Evolutionary conservation across 2,888 invertebrate genomes (phyloP).

Genomic region (Periphyllus acericola): DNA sequence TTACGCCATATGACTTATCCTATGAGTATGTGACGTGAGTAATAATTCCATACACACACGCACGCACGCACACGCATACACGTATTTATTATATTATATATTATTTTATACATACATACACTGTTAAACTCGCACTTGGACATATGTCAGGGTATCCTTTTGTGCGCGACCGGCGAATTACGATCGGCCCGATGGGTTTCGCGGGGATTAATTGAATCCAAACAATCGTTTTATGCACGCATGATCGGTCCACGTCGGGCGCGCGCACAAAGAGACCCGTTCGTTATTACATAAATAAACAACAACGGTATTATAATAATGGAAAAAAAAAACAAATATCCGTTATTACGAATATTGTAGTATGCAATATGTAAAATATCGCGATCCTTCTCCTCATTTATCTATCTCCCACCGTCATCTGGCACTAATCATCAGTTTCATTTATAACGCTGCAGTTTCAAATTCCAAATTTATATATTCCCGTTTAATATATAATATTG

Average conservation of each 20-base stretch:
- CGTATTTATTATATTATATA: background rate
- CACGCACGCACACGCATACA: background rate
- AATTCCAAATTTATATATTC: no score
- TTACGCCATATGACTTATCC: slow-evolving; percentile 8
- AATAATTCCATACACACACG: background rate
- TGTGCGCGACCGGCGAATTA: slow-evolving; percentile 11
- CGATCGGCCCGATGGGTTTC: slow-evolving; percentile 36
- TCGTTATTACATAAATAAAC: background rate
- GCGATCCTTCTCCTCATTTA: no score
- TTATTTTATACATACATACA: no score
- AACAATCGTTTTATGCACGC: slow-evolving; percentile 38
- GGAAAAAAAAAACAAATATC: background rate
- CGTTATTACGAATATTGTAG: background rate
- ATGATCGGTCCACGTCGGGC: slow-evolving; percentile 12
- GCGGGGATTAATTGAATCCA: slow-evolving; percentile 43
- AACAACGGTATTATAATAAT: background rate
- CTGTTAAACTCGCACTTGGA: background rate
- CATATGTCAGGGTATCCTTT: slow-evolving; percentile 7
- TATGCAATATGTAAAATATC: no score
- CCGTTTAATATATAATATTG: no score
- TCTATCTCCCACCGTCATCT: no score
- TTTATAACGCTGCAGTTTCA: no score
- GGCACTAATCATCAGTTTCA: no score
- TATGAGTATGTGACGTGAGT: slow-evolving; percentile 49
- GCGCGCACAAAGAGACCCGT: background rate